Percentiles rank a stretch among this genome's conserved stretches.
Evolutionary conservation across 1,140 invertebrate genomes (phyloP).

Genomic region (Brachionus koreanus): DNA sequence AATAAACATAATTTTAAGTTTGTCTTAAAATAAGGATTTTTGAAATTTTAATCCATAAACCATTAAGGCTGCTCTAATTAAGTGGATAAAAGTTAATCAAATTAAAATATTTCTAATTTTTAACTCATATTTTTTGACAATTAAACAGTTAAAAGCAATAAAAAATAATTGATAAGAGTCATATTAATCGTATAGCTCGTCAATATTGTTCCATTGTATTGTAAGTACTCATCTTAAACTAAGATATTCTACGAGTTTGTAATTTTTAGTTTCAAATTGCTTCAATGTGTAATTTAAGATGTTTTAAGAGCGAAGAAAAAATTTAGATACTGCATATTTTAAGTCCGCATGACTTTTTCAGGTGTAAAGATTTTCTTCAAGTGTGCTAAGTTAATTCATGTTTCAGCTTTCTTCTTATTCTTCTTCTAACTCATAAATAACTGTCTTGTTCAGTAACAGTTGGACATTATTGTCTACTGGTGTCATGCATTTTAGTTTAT

Average conservation of each 20-base stretch:
- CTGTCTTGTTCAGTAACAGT: background rate
- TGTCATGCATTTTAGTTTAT: background rate
- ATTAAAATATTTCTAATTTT: conserved; percentile 1
- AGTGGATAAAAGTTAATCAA: background rate
- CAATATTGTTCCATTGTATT: background rate
- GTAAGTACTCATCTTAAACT: background rate
- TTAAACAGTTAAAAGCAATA: background rate
- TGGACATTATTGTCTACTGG: background rate
- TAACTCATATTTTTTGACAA: conserved; percentile 3
- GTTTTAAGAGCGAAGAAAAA: conserved; percentile 13
- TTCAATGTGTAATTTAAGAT: conserved; percentile 19
- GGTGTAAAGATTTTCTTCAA: conserved; percentile 1
- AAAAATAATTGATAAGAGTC: background rate
- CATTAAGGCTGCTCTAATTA: background rate
- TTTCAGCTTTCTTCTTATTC: background rate
- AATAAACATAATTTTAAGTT: background rate
- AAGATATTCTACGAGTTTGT: background rate
- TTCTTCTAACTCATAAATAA: background rate
- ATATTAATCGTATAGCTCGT: background rate
- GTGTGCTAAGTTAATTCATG: background rate
- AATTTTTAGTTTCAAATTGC: conserved; percentile 22
- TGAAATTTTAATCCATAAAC: background rate
- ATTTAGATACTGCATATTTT: background rate
- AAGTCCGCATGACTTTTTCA: background rate
- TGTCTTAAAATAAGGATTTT: background rate